Percentiles rank a stretch among this genome's conserved stretches.
Evolutionary conservation across 2,797 vertebrate genomes (phyloP).

Genomic region (Brachymystax lenok): DNA sequence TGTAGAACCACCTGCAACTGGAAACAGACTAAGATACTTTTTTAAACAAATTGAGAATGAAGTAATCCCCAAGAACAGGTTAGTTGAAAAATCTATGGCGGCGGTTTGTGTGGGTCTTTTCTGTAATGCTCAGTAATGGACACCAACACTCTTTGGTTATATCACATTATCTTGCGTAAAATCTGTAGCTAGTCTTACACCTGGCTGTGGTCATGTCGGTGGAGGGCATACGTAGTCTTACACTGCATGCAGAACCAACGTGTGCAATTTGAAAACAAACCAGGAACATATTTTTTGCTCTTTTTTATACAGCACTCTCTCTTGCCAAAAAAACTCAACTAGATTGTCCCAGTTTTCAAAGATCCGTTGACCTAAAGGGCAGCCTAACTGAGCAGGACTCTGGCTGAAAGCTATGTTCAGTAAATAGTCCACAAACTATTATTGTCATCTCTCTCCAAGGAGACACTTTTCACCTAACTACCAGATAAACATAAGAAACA

Average conservation of each 20-base stretch:
- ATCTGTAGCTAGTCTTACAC: not conserved
- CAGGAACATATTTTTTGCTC: not conserved
- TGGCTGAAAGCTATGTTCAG: not conserved
- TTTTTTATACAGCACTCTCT: slow-evolving; percentile 2
- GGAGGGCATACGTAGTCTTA: not conserved
- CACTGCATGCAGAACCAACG: not conserved
- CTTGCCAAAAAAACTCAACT: not conserved
- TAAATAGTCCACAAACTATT: not conserved
- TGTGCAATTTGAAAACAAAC: not conserved
- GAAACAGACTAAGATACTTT: no score
- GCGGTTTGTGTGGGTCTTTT: no score
- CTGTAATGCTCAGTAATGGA: no score
- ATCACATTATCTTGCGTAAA: not conserved
- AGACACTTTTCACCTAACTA: slow-evolving; percentile 9
- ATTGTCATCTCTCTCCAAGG: not conserved
- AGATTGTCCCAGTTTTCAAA: not conserved
- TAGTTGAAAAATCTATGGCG: no score
- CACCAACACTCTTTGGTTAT: no score
- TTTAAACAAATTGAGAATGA: no score
- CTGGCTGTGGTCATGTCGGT: not conserved
- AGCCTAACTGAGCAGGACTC: not conserved
- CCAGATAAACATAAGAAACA: not conserved
- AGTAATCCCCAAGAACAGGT: no score
- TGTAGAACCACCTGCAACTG: no score
- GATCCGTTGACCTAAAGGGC: not conserved